Conservation (phyloP, 1,140 invertebrate species). For the Holotrichia oblita region DNA sequence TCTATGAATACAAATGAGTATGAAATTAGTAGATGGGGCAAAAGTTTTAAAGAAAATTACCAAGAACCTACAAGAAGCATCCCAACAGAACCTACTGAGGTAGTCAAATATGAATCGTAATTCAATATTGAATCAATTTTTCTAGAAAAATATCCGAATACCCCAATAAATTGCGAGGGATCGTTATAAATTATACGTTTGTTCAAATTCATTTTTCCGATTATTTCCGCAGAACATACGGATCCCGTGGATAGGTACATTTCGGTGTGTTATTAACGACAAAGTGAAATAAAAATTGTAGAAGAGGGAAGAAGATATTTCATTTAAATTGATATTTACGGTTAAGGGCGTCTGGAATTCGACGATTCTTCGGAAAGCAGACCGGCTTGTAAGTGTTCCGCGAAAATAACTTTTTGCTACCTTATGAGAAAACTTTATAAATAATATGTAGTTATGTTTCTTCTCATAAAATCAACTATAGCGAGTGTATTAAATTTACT, state of each 20-base stretch:
- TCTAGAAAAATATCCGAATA: neutral
- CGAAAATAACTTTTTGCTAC: neutral
- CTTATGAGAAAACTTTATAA: neutral
- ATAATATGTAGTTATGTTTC: neutral
- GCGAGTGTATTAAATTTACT: too few relatives aligned
- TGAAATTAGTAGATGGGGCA: too few relatives aligned
- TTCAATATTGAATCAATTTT: too few relatives aligned
- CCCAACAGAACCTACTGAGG: too few relatives aligned
- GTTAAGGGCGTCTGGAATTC: neutral
- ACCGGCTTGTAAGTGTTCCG: neutral
- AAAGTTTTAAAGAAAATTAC: too few relatives aligned
- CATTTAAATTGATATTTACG: slow-evolving; percentile 14
- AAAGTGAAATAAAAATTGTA: neutral
- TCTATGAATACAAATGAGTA: too few relatives aligned
- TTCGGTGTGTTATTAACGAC: neutral
- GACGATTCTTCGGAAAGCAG: neutral
- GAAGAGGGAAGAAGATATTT: neutral
- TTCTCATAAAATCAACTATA: too few relatives aligned
- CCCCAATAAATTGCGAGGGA: neutral
- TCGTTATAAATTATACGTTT: neutral
- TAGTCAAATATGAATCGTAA: too few relatives aligned
- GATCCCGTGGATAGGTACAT: too few relatives aligned
- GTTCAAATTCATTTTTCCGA: neutral
- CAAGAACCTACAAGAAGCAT: too few relatives aligned
- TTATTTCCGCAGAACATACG: neutral